These are phyloP conservation scores for Tachina fera DNA, from an alignment of 2,888 invertebrate species.

Conservation along the genomic window DNA sequence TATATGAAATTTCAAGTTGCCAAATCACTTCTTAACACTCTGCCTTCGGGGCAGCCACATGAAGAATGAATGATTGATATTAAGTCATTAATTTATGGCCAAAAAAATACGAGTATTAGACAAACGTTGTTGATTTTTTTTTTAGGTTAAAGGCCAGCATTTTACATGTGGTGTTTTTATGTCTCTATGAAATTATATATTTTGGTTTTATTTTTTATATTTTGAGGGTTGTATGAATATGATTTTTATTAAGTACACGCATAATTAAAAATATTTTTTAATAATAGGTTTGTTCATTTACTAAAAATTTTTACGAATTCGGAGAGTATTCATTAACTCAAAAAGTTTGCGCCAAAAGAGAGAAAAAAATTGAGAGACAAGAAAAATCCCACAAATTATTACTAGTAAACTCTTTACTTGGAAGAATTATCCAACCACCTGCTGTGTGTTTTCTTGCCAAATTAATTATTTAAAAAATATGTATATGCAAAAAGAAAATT, in stretches of 20 bases:
- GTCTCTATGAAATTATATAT: neutral
- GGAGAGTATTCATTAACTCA: too few relatives aligned
- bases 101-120: conserved; percentile 1
- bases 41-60: conserved; percentile 35
- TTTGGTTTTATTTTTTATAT: conserved; percentile 6
- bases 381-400: too few relatives aligned
- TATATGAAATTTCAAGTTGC: conserved; percentile 21
- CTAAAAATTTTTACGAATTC: too few relatives aligned
- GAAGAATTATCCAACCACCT: too few relatives aligned
- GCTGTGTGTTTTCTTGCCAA: too few relatives aligned
- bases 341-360: too few relatives aligned
- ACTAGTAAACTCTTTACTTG: too few relatives aligned
- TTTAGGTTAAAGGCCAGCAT: conserved; percentile 19
- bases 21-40: conserved; percentile 48
- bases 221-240: conserved; percentile 37
- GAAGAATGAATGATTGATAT: conserved; percentile 49
- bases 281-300: too few relatives aligned
- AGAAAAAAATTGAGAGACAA: too few relatives aligned
- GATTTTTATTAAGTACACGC: neutral
- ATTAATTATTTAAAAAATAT: too few relatives aligned
- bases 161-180: neutral
- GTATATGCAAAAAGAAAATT: too few relatives aligned
- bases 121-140: conserved; percentile 17
- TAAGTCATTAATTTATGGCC: conserved; percentile 36
- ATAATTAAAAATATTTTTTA: conserved; percentile 36